These are phyloP conservation scores for Silurus lanzhouensis DNA, from an alignment of 2,797 vertebrate species.

Conservation along the genomic window DNA sequence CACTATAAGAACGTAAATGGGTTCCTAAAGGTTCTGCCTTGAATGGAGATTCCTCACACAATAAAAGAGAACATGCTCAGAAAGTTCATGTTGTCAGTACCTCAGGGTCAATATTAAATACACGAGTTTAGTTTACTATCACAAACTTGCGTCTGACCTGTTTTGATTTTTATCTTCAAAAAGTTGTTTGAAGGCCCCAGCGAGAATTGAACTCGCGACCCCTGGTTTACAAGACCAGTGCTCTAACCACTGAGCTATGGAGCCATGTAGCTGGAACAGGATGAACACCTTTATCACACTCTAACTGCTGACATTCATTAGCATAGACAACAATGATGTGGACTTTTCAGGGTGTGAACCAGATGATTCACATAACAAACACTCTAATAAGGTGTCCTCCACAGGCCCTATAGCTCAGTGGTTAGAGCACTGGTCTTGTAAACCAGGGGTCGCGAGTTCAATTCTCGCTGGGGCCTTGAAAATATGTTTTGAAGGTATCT, in stretches of 20 bases:
- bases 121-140: not conserved
- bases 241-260: constrained; percentile 8
- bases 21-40: not conserved
- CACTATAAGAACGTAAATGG: not conserved
- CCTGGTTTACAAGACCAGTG: not conserved
- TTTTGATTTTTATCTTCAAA: not conserved
- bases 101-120: not conserved
- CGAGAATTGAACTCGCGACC: not conserved
- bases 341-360: not conserved
- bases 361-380: not conserved
- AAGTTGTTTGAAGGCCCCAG: not conserved
- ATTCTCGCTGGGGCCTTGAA: not conserved
- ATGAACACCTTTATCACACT: not conserved
- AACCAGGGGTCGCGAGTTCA: not conserved
- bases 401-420: not conserved
- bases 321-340: not conserved
- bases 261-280: rapidly evolving
- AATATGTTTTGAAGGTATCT: not conserved
- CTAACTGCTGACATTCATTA: not conserved
- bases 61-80: not conserved
- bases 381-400: rapidly evolving
- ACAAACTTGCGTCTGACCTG: not conserved
- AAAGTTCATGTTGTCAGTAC: not conserved
- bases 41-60: too few relatives aligned
- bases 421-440: constrained; percentile 3